Evolutionary conservation across 1,140 invertebrate genomes (phyloP).

Genomic region (Eriocheir sinensis): DNA sequence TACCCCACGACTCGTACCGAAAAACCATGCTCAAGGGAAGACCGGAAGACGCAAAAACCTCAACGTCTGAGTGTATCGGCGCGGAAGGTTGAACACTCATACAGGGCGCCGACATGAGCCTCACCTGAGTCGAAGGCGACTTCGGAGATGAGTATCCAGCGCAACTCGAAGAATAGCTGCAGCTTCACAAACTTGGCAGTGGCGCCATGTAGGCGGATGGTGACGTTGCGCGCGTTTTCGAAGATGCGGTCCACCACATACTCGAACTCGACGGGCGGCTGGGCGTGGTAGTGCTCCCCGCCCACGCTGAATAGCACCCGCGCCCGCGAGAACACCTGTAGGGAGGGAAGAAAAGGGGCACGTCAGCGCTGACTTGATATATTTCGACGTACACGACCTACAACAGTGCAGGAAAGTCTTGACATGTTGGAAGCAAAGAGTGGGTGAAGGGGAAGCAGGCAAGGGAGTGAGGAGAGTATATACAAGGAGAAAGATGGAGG

Average conservation of each 20-base stretch:
- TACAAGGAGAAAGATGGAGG: background rate
- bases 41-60: background rate
- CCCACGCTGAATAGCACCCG: constrained; percentile 88
- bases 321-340: constrained; percentile 86
- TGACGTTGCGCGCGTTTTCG: constrained; percentile 91
- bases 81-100: background rate
- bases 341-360: background rate
- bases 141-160: constrained; percentile 95
- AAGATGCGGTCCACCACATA: constrained; percentile 90
- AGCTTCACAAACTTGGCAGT: constrained; percentile 90
- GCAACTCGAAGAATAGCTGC: constrained; percentile 91
- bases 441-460: background rate
- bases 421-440: background rate
- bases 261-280: constrained; percentile 86
- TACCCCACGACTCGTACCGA: constrained; percentile 7
- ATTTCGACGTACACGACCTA: background rate
- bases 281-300: constrained; percentile 85
- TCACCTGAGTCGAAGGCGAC: constrained; percentile 87
- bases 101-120: constrained; percentile 54
- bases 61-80: background rate
- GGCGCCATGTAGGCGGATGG: constrained; percentile 90
- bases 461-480: background rate
- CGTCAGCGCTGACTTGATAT: background rate
- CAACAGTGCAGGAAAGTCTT: background rate
- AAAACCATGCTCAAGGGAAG: background rate